Base-by-base conservation (phyloP, 2,888 invertebrate genomes). In the Zygogramma bicolorata region DNA sequence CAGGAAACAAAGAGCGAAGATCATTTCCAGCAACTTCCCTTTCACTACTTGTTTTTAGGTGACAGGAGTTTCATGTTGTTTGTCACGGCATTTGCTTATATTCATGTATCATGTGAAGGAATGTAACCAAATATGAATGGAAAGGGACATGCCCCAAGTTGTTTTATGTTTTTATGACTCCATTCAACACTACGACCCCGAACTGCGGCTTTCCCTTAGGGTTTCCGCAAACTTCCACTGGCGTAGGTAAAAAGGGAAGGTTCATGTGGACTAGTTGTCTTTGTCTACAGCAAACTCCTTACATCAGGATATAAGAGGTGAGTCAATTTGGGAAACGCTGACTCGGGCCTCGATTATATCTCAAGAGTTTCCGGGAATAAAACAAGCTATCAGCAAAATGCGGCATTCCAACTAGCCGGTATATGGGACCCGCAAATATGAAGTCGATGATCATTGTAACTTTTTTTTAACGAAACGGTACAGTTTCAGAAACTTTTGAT, bases 121-220 rank as follows among this genome's bases (percentile, higher is more conserved):
- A 40, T 22, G 22, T 61, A 61, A 31, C 59, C 29, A 20, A 22
- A 22, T 38, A 34, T 38, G 61, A 7, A 61, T 20, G 61, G n/a
- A 22, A 25, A 25, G 34, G 6, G 61, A 40, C n/a, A 25, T 27
- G 25, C 3, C 53, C 25, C 22, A 20, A 53, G 25, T 25, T 53
- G 27, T 22, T 46, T 46, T 53, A 53, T 53, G 27, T 53, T 25
- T 53, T 53, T 27, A 53, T 53, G 25, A 25, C 53, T 53, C 25
- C 27, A 53, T 53, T 53, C 53, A 53, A 27, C 53, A 53, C 53
- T 53, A 27, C 53, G 53, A 7, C 25, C 1, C 27, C n/a, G 53
- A 53, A 53, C 53, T 53, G n/a, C 25, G 53, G 22, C 27, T 53
- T 53, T 53, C 53, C 25, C 53, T 53, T 10, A 53, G 53, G 53